A percentile compares a stretch with the other conserved stretches of the same genome.
These are phyloP conservation scores for Hydrochoerus hydrochaeris DNA, from an alignment of 2,113 vertebrate species.

Conservation along the genomic window DNA sequence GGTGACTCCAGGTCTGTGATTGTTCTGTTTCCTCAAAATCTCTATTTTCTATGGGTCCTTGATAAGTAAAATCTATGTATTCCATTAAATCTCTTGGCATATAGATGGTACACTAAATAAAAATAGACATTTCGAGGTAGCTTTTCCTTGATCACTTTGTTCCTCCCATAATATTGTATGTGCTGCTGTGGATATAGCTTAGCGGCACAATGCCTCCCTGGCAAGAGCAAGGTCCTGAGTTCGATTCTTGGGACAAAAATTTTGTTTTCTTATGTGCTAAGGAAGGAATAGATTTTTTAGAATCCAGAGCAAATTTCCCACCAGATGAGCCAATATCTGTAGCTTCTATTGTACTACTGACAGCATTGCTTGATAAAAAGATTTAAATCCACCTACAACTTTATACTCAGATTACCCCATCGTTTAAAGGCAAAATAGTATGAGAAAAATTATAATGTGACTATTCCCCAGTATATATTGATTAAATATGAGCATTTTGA, in stretches of 20 bases:
- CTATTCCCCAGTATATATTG: slow-evolving; percentile 26
- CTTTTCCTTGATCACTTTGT: slow-evolving; percentile 50
- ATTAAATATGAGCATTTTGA: slow-evolving; percentile 38
- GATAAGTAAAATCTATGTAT: neutral
- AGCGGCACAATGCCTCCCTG: too few relatives aligned
- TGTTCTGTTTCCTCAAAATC: slow-evolving; percentile 13
- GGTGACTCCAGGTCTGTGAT: neutral
- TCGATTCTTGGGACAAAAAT: too few relatives aligned
- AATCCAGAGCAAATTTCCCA: slow-evolving; percentile 51
- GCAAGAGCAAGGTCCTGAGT: too few relatives aligned
- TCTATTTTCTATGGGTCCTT: neutral
- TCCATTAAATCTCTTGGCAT: slow-evolving; percentile 26
- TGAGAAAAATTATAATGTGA: slow-evolving; percentile 54
- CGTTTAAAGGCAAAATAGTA: slow-evolving; percentile 43
- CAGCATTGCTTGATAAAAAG: slow-evolving; percentile 64
- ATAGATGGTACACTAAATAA: slow-evolving; percentile 38
- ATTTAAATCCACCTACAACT: slow-evolving; percentile 68
- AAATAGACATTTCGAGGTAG: slow-evolving; percentile 55
- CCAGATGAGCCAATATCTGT: slow-evolving; percentile 51
- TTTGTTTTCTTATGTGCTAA: neutral
- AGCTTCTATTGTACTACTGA: slow-evolving; percentile 34
- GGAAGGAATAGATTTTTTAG: slow-evolving; percentile 39
- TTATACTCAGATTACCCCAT: slow-evolving; percentile 45
- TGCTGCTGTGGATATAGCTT: too few relatives aligned
- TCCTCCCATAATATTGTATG: slow-evolving; percentile 62